These are phyloP conservation scores for Syndactyla subalaris DNA, from an alignment of 2,797 vertebrate species.

Conservation along the genomic window DNA sequence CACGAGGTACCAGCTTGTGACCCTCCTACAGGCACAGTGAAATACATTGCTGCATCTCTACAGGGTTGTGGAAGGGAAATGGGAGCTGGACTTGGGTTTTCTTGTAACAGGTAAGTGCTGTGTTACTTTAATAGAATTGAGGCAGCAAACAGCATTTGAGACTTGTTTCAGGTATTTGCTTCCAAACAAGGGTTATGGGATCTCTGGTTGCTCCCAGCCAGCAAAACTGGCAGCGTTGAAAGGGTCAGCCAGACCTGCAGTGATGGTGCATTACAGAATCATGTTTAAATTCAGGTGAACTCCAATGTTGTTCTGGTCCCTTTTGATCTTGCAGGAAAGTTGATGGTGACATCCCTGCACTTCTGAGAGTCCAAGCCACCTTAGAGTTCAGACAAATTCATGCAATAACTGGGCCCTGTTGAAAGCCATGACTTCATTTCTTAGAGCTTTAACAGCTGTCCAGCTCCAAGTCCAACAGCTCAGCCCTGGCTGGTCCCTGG, in stretches of 20 bases:
- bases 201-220: not conserved
- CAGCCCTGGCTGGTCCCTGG: constrained; percentile 41
- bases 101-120: not conserved
- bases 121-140: not conserved
- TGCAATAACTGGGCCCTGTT: not conserved
- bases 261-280: not conserved
- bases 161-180: not conserved
- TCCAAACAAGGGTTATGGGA: not conserved
- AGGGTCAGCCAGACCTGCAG: not conserved
- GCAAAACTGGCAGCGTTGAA: not conserved
- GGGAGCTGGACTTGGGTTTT: not conserved
- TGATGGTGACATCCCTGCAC: not conserved
- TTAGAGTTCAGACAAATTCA: constrained; percentile 19
- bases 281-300: not conserved
- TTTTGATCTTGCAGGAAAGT: constrained; percentile 27
- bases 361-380: constrained; percentile 9
- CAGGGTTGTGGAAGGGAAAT: not conserved
- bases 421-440: constrained; percentile 59
- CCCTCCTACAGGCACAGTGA: not conserved
- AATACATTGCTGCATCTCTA: not conserved
- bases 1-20: not conserved
- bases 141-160: not conserved
- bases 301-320: not conserved
- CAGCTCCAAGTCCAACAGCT: constrained; percentile 55
- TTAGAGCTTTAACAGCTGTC: constrained; percentile 43